Percentiles rank a stretch among this genome's conserved stretches.
These are phyloP conservation scores for Odontomyia ornata DNA, from an alignment of 2,888 invertebrate species.

Conservation along the genomic window DNA sequence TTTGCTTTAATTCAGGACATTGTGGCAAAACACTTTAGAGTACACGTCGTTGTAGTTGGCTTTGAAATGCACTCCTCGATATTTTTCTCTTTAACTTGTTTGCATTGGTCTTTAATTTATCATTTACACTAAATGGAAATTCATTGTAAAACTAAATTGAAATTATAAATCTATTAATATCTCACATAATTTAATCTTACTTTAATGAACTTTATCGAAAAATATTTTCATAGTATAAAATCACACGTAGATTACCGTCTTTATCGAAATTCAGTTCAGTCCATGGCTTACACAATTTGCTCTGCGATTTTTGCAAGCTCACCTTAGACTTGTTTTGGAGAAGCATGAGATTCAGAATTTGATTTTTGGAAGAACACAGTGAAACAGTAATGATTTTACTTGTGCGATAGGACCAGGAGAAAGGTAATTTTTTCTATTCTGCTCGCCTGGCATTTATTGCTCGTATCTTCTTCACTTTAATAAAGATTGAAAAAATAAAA, in stretches of 20 bases:
- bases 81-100: background rate
- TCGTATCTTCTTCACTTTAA: too few relatives aligned
- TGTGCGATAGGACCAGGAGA: conserved; percentile 1
- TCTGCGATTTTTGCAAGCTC: background rate
- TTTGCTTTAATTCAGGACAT: background rate
- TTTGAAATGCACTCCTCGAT: background rate
- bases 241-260: conserved; percentile 35
- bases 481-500: too few relatives aligned
- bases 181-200: conserved; percentile 24
- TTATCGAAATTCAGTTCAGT: conserved; percentile 33
- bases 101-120: conserved; percentile 19
- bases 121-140: conserved; percentile 17
- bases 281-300: conserved; percentile 17
- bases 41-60: background rate
- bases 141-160: conserved; percentile 7
- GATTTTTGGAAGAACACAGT: conserved; percentile 19
- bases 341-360: background rate
- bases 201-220: conserved; percentile 27
- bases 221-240: conserved; percentile 27
- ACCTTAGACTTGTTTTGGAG: background rate
- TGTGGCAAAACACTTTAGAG: background rate
- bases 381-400: background rate
- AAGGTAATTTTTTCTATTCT: too few relatives aligned
- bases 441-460: too few relatives aligned
- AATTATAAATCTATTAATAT: conserved; percentile 11